Evolutionary conservation across 2,888 invertebrate species (phyloP), one percentile per base, ranked within the genome.

Genomic region (Mesorhabditis sp.): DNA sequence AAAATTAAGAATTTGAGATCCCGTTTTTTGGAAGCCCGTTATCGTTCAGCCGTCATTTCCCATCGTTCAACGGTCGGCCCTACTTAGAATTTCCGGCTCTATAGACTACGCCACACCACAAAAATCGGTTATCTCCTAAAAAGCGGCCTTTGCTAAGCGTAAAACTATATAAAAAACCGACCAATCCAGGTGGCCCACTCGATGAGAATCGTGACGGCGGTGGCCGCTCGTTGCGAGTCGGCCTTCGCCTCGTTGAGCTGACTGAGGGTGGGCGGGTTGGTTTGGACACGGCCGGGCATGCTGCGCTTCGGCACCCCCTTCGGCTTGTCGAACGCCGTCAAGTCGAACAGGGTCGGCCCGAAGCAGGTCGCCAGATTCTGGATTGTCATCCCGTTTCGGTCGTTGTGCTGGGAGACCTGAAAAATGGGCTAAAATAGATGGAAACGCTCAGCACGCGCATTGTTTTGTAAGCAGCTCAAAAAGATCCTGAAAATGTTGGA

Each of bases 351-450:
- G n/a, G 58, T 50, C n/a, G 58, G 58, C 58, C 58, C 58, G 58
- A 50, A 50, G n/a, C 58, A 50, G 7, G 58, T 50, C 10, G 58
- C 58, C 58, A 50, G 58, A 50, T 50, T 50, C n/a, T 50, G 58
- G n/a, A 50, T 50, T 2, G 58, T 50, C 58, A 50, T 50, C 58
- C 58, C 58, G n/a, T 50, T 50, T 50, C n/a, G 7, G 10, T 50
- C 58, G n/a, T 50, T 50, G 58, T 50, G 58, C n/a, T 13, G n/a
- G n/a, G 58, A 50, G n/a, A 50, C 58, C 58, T 50, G n/a, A 50
- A 28, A 28, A 28, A 28, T 28, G 28, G 28, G 28, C 2, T 28
- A 28, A 28, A 28, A 28, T 28, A 28, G 28, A 28, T 28, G 28
- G 28, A 28, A 28, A 28, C 28, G 28, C 28, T 1, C 28, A 28